Percentiles rank a stretch among this genome's conserved stretches.
Conservation (phyloP, 2,888 invertebrate species). For the Lymantria monacha region DNA sequence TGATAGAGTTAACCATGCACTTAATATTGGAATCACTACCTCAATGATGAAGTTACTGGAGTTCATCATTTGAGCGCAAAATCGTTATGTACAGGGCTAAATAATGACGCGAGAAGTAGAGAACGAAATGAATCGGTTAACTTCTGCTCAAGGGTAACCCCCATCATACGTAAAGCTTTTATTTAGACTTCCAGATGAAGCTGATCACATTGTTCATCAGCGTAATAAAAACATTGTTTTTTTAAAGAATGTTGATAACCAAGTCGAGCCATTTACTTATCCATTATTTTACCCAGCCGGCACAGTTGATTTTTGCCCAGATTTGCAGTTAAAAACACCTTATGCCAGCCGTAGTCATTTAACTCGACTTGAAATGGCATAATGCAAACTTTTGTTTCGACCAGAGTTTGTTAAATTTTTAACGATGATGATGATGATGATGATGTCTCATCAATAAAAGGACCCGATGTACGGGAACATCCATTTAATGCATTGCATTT, state of each 20-base stretch:
- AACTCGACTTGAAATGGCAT: conserved; percentile 20
- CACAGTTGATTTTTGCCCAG: conserved; percentile 20
- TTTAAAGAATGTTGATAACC: conserved; percentile 20
- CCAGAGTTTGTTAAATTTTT: conserved; percentile 18
- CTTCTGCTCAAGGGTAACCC: conserved; percentile 12
- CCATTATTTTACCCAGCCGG: conserved; percentile 23
- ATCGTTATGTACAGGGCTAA: conserved; percentile 17
- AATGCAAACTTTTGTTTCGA: conserved; percentile 19
- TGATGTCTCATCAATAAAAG: conserved; percentile 16
- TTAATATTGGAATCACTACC: conserved; percentile 17
- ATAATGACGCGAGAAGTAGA: conserved; percentile 16
- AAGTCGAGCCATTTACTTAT: conserved; percentile 20
- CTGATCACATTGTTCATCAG: conserved; percentile 17
- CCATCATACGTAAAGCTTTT: conserved; percentile 18
- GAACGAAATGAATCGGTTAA: conserved; percentile 17
- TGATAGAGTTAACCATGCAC: conserved; percentile 19
- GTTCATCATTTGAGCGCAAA: conserved; percentile 14
- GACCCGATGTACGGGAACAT: conserved; percentile 17
- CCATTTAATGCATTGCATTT: conserved; percentile 17
- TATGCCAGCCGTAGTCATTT: conserved; percentile 18
- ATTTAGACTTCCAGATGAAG: conserved; percentile 19
- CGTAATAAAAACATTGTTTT: conserved; percentile 13
- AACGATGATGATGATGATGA: too few relatives aligned
- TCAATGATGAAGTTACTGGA: conserved; percentile 16
- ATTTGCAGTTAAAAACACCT: conserved; percentile 19